Evolutionary conservation across 2,888 invertebrate genomes (phyloP), one percentile per base, ranked within the genome.

Genomic region (Ceriagrion tenellum): DNA sequence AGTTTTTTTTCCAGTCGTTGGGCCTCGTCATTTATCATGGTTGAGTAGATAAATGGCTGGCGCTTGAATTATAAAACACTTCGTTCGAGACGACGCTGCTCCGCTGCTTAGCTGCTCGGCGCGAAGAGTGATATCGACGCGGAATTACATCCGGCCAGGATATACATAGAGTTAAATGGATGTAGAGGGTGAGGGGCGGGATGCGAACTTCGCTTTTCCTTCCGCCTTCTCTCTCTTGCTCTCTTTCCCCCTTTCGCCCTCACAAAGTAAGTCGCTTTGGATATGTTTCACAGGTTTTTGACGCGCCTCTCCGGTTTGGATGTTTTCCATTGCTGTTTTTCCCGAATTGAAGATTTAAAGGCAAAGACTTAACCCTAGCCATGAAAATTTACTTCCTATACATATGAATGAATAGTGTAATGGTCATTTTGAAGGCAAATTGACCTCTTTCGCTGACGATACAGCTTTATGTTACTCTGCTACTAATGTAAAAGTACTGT

Each of bases 1-100:
- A 47, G 26, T 69, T 20, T 10, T 59, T 20, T 93, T 69, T 93
- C 74, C 16, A 35, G 81, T 55, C 74, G 40, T 16, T 12, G 47
- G n/a, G 47, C 26, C 26, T 8, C 16, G 55, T 89, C 89, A 89
- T 55, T 93, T 69, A 26, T 69, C 69, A 63, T 35, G 35, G 81
- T 81, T 81, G 81, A 81, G 63, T 63, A 63, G 91, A 13, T 63
- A 93, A 93, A 93, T 63, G 93, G 93, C 47, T 69, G 69, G 74
- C 74, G 74, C 47, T 93, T 69, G 47, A 93, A 93, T 93, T 93
- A 93, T 93, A 69, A 93, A 93, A 93, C 93, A 47, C 91, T 93
- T 47, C 26, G 74, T 55, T 23, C 0, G 63, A 93, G 63, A 63
- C 93, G 63, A 63, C 93, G 93, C 69, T 74, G 93, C 93, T 91